phyloP scores from a whole-genome alignment of 2,888 invertebrate species.

The Agriotes lineatus region DNA sequence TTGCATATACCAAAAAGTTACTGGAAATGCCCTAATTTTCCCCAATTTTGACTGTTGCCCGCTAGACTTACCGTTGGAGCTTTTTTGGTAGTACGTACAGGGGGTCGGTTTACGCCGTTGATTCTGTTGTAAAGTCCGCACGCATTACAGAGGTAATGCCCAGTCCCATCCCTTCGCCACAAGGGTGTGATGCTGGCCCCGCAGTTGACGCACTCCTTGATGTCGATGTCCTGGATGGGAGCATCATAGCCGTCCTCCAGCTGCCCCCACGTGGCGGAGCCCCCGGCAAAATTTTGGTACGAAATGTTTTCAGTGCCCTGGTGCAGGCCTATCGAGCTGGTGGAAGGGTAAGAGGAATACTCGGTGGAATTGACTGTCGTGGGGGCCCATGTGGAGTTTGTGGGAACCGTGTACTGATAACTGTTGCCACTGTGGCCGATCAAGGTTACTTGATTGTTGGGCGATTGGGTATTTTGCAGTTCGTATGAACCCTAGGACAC shows the following conservation, averaged over 20 bases:
- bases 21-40: no score
- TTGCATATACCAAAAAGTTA: no score
- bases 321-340: slow-evolving; percentile 31
- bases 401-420: slow-evolving; percentile 66
- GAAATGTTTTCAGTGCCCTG: slow-evolving; percentile 29
- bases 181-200: slow-evolving; percentile 78
- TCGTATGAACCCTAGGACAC: slow-evolving; percentile 68
- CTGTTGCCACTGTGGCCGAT: slow-evolving; percentile 68
- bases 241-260: slow-evolving; percentile 53
- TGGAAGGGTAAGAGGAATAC: slow-evolving; percentile 33
- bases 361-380: slow-evolving; percentile 37
- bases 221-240: slow-evolving; percentile 68
- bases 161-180: slow-evolving; percentile 89
- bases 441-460: slow-evolving; percentile 71
- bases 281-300: slow-evolving; percentile 28
- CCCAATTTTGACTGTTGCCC: no score
- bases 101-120: slow-evolving; percentile 82
- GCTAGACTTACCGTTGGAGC: slow-evolving; percentile 70
- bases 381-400: slow-evolving; percentile 49
- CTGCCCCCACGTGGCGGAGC: slow-evolving; percentile 23
- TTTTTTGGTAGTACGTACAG: slow-evolving; percentile 77
- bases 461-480: slow-evolving; percentile 68
- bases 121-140: slow-evolving; percentile 76
- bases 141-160: slow-evolving; percentile 89
- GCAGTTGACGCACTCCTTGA: slow-evolving; percentile 81